Percentiles rank a stretch among this genome's conserved stretches.
Conservation (phyloP, 2,888 invertebrate species). For the Stenodera caucasica region DNA sequence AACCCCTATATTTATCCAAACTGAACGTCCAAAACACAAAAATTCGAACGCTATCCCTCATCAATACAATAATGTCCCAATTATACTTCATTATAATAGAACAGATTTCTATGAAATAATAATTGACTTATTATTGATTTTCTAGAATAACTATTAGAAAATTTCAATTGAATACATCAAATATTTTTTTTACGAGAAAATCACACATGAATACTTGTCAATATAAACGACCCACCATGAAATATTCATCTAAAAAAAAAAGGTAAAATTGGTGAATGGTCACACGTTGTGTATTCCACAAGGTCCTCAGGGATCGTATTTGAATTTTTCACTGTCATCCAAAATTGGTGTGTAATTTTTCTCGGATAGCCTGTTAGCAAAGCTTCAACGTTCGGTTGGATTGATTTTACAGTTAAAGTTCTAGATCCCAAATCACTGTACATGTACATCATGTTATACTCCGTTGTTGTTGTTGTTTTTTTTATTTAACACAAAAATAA, state of each 20-base stretch:
- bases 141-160: no score
- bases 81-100: neutral
- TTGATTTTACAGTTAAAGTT: neutral
- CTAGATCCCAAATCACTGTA: neutral
- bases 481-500: no score
- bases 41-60: neutral
- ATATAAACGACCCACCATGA: neutral
- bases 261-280: neutral
- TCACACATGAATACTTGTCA: neutral
- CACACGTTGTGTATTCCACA: neutral
- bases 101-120: no score
- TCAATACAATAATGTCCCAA: neutral
- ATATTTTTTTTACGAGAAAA: no score
- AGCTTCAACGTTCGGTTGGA: neutral
- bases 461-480: neutral
- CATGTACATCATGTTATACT: neutral
- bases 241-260: neutral
- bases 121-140: no score
- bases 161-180: no score
- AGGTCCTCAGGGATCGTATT: neutral
- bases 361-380: neutral
- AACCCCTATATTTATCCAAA: neutral
- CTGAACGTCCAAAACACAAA: neutral
- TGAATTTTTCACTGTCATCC: slow-evolving; percentile 2
- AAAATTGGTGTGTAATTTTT: neutral